These are phyloP conservation scores for Notothenia rossii DNA, from an alignment of 2,113 vertebrate species.

Conservation along the genomic window DNA sequence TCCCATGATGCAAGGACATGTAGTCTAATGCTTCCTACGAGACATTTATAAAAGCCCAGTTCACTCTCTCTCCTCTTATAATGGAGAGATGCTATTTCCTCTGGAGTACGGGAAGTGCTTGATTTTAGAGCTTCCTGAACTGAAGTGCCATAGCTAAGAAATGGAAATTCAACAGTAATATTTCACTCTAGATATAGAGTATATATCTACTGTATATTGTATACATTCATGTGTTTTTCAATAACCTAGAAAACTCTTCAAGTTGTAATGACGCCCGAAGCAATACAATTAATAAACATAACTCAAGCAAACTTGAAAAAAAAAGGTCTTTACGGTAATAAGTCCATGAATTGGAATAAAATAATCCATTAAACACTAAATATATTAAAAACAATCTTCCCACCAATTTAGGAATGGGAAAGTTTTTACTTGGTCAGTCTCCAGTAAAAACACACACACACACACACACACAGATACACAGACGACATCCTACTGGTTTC, in stretches of 20 bases:
- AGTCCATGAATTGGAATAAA: not conserved
- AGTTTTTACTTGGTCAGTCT: conserved; percentile 2
- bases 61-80: conserved; percentile 17
- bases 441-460: conserved; percentile 2
- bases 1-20: conserved; percentile 3
- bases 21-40: conserved; percentile 10
- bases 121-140: conserved; percentile 52
- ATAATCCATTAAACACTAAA: not conserved
- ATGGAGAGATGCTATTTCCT: conserved; percentile 46
- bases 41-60: conserved; percentile 19
- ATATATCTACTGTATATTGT: too few relatives aligned
- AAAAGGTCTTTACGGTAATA: not conserved
- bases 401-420: conserved; percentile 21
- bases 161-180: not conserved
- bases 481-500: conserved; percentile 36
- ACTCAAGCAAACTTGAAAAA: not conserved
- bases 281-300: not conserved
- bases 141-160: not conserved
- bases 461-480: conserved; percentile 11
- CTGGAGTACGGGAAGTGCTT: conserved; percentile 58
- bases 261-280: too few relatives aligned
- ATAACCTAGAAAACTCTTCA: too few relatives aligned
- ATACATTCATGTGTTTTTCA: too few relatives aligned
- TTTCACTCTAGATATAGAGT: not conserved
- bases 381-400: not conserved